Percentiles rank a stretch among this genome's conserved stretches.
Evolutionary conservation across 2,797 vertebrate species (phyloP).

Genomic region (Eulemur albifrons): DNA sequence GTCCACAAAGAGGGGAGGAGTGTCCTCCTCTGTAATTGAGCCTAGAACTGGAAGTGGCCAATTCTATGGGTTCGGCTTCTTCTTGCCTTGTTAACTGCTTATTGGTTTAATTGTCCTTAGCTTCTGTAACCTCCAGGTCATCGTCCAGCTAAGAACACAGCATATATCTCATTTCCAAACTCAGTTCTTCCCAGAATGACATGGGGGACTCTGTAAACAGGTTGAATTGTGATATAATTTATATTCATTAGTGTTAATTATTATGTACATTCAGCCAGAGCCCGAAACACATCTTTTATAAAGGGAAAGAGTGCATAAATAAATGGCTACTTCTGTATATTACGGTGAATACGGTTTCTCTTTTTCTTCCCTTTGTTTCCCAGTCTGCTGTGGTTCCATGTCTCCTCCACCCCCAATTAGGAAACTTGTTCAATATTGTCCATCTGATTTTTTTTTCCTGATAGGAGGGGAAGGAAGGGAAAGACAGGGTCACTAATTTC

Average conservation of each 20-base stretch:
- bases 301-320: slow-evolving; percentile 6
- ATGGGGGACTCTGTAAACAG: slow-evolving; percentile 53
- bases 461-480: background rate
- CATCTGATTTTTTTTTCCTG: background rate
- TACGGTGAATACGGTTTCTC: background rate
- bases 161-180: background rate
- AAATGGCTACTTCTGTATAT: background rate
- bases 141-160: background rate
- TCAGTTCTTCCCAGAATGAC: slow-evolving; percentile 37
- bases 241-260: slow-evolving; percentile 68
- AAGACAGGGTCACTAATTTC: background rate
- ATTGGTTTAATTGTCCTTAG: background rate
- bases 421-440: background rate
- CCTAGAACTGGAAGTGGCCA: background rate
- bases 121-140: slow-evolving; percentile 18
- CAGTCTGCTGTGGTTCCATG: background rate
- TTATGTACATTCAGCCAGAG: slow-evolving; percentile 49
- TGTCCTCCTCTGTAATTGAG: background rate
- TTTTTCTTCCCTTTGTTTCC: slow-evolving; percentile 13
- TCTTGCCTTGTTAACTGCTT: background rate
- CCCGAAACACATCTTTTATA: slow-evolving; percentile 55
- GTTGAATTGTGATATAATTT: slow-evolving; percentile 58
- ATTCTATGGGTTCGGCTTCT: background rate
- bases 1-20: background rate
- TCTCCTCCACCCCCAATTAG: background rate